Evolutionary conservation across 30 jellyfish, hydroid and myxozoan species (phyloP).

Genomic region (Hydractinia echinata): DNA sequence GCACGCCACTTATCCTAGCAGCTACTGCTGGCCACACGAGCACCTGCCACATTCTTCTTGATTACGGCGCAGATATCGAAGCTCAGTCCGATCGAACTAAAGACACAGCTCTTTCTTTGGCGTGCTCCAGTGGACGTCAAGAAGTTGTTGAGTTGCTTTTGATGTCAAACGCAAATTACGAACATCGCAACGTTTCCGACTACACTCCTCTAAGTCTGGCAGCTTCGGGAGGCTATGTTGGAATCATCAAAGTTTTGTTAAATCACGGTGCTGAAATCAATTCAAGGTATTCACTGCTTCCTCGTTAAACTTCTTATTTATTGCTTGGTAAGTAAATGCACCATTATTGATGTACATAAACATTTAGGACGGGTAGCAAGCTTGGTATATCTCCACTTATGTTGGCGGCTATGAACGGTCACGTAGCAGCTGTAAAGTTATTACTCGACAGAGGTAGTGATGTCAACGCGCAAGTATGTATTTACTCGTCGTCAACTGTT

Average conservation of each 20-base stretch:
- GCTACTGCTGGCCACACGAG: constrained; percentile 99
- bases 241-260: constrained; percentile 78
- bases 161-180: constrained; percentile 71
- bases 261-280: constrained; percentile 98
- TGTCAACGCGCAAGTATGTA: constrained; percentile 90
- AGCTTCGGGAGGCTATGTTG: constrained; percentile 98
- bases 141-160: constrained; percentile 92
- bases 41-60: constrained; percentile 88
- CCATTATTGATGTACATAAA: neutral
- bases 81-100: constrained; percentile 98
- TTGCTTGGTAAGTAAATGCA: neutral
- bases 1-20: constrained; percentile 94
- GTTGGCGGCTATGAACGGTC: constrained; percentile 99
- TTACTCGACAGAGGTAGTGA: constrained; percentile 91
- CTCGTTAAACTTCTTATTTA: neutral
- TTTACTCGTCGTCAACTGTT: neutral
- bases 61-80: constrained; percentile 86
- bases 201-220: constrained; percentile 98
- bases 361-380: constrained; percentile 89
- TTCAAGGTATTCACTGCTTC: constrained; percentile 53
- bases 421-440: constrained; percentile 92
- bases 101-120: constrained; percentile 96
- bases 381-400: constrained; percentile 98
- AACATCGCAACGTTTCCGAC: constrained; percentile 94
- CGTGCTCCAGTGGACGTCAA: constrained; percentile 98